Percentiles rank a stretch among this genome's conserved stretches.
Conservation (phyloP, 2,797 vertebrate genomes). For the Eremophila alpestris region DNA sequence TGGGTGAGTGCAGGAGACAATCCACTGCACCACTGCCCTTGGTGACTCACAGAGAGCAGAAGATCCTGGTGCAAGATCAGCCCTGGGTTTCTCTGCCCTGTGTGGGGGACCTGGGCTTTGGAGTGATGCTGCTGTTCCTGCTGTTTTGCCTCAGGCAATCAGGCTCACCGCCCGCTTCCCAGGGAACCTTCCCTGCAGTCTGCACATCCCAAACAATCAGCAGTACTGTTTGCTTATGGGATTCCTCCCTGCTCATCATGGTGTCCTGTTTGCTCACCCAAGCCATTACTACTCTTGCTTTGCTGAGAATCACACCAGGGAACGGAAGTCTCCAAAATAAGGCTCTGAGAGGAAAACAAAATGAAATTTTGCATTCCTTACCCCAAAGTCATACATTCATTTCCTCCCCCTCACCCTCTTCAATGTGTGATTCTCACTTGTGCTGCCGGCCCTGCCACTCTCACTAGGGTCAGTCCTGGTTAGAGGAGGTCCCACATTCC, state of each 20-base stretch:
- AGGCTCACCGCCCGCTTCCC: rapidly evolving
- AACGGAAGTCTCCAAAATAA: not conserved
- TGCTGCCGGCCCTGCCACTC: not conserved
- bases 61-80: not conserved
- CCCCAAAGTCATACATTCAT: not conserved
- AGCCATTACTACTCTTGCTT: not conserved
- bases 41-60: not conserved
- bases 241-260: not conserved
- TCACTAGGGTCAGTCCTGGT: not conserved
- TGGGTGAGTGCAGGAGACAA: not conserved
- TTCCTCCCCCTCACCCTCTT: rapidly evolving
- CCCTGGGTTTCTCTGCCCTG: rapidly evolving
- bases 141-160: not conserved
- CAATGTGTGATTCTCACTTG: not conserved
- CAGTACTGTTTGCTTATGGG: not conserved
- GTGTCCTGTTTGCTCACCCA: not conserved
- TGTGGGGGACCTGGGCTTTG: not conserved
- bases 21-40: rapidly evolving
- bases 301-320: not conserved
- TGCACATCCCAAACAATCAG: not conserved
- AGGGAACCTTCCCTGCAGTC: not conserved
- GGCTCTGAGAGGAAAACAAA: not conserved
- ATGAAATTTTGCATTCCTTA: not conserved
- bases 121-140: not conserved
- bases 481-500: not conserved